These are phyloP conservation scores for Melopsittacus undulatus DNA, from an alignment of 2,797 vertebrate species.

Conservation along the genomic window DNA sequence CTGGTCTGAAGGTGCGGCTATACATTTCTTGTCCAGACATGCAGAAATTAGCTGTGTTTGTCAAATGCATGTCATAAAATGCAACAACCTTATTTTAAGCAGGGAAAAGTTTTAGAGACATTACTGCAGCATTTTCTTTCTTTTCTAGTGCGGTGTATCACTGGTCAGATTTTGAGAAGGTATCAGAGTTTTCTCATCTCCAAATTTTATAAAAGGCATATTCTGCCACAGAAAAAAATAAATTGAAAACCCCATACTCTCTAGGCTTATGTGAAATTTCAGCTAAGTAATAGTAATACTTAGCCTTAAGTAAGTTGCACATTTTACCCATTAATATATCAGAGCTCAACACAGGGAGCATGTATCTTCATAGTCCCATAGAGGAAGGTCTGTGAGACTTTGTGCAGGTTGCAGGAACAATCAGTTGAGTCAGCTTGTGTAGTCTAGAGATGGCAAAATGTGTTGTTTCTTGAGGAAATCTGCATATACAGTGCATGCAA, in stretches of 20 bases:
- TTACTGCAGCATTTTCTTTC: neutral
- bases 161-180: neutral
- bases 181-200: neutral
- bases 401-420: neutral
- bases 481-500: neutral
- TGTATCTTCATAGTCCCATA: neutral
- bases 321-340: neutral
- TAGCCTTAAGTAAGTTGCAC: neutral
- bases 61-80: neutral
- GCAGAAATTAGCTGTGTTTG: neutral
- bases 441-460: neutral
- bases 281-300: neutral
- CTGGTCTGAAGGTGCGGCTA: neutral
- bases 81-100: neutral
- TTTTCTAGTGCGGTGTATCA: neutral
- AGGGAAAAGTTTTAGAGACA: accelerated
- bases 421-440: neutral
- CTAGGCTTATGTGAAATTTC: neutral
- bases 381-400: neutral
- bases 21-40: neutral
- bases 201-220: neutral
- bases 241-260: neutral
- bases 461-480: neutral
- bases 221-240: neutral
- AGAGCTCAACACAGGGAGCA: neutral